Percentiles rank a stretch among this genome's conserved stretches.
phyloP scores from a whole-genome alignment of 2,113 vertebrate species.

The Lontra canadensis region DNA sequence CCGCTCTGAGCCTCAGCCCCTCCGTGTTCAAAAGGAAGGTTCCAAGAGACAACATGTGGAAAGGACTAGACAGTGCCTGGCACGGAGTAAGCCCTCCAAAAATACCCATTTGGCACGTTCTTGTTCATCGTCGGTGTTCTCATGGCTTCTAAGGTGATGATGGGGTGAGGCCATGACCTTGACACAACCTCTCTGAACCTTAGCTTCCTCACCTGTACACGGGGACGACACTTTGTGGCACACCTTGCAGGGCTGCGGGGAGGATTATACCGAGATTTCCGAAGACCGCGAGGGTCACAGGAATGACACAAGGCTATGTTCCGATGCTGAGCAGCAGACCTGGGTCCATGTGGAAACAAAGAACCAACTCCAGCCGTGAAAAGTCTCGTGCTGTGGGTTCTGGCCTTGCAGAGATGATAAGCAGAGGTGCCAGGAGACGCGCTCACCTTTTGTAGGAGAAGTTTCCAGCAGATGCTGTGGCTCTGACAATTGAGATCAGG shows the following conservation, averaged over 20 bases:
- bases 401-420: not conserved
- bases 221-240: rapidly evolving
- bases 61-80: not conserved
- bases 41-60: rapidly evolving
- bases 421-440: not conserved
- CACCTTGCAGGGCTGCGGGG: not conserved
- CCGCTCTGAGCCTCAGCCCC: not conserved
- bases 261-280: rapidly evolving
- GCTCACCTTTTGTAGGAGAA: not conserved
- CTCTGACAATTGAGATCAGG: not conserved
- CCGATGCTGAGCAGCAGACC: not conserved
- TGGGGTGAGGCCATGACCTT: too few species aligned
- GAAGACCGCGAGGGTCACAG: too few species aligned
- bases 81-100: not conserved
- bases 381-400: not conserved
- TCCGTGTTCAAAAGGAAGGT: not conserved
- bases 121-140: rapidly evolving
- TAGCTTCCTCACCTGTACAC: too few species aligned
- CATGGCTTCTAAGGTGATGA: too few species aligned
- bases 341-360: not conserved
- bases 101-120: not conserved
- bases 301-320: rapidly evolving
- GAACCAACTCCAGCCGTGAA: not conserved
- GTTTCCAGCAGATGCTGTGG: not conserved
- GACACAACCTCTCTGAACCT: not conserved